Conservation (phyloP, 2,113 vertebrate species). For the Plotosus lineatus region DNA sequence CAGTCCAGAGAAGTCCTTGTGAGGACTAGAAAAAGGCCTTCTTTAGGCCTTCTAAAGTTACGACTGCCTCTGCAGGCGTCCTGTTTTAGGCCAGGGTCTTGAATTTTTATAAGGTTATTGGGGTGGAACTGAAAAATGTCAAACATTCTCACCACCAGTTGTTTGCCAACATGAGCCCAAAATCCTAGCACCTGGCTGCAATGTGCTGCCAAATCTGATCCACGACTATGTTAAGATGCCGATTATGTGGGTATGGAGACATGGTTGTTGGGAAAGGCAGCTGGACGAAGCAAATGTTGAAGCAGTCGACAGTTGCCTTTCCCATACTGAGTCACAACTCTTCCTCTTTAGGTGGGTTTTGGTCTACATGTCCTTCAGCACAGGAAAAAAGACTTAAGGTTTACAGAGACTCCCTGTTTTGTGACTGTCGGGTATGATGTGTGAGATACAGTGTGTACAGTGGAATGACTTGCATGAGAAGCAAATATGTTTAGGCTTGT, state of each 20-base stretch:
- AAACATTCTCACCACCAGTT: constrained; percentile 38
- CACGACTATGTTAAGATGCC: constrained; percentile 34
- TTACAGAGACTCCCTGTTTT: constrained; percentile 12
- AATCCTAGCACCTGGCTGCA: constrained; percentile 34
- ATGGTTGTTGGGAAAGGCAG: constrained; percentile 2
- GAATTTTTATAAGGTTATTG: not conserved
- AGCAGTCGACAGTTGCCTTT: constrained; percentile 25
- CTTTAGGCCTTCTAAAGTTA: too few species aligned
- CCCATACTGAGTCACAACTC: constrained; percentile 37
- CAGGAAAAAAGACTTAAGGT: not conserved
- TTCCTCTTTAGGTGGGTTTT: constrained; percentile 41
- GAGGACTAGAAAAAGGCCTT: too few species aligned
- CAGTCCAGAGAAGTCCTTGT: not conserved
- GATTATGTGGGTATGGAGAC: not conserved
- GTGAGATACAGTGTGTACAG: not conserved
- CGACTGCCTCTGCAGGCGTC: not conserved
- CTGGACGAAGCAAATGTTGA: constrained; percentile 27
- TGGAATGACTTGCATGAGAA: not conserved
- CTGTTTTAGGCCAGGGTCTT: not conserved
- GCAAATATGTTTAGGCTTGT: not conserved
- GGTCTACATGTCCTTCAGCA: constrained; percentile 18
- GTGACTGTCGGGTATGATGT: not conserved
- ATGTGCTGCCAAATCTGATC: constrained; percentile 15
- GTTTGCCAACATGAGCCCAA: constrained; percentile 26
- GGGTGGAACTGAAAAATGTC: constrained; percentile 30